Conservation (phyloP, 2,888 invertebrate species). For the Drosophila mimetica region DNA sequence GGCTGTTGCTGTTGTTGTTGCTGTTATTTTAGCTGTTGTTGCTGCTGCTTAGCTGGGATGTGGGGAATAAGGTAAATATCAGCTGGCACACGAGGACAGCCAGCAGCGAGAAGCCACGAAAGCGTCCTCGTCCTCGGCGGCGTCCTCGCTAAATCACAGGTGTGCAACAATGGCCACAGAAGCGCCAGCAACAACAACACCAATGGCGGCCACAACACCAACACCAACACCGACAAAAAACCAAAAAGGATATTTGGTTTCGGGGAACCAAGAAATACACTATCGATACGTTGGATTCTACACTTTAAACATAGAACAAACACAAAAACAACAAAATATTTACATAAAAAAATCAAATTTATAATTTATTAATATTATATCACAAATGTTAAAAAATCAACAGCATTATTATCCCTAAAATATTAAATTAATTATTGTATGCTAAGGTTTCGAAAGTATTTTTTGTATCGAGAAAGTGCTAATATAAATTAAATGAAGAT, state of each 20-base stretch:
- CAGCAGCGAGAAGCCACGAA: constrained; percentile 22
- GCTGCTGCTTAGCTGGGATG: constrained; percentile 11
- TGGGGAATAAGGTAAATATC: constrained; percentile 73
- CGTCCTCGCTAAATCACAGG: constrained; percentile 76
- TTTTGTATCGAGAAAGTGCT: too few species aligned
- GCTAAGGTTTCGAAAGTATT: too few species aligned
- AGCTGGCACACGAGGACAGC: constrained; percentile 67
- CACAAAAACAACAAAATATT: not conserved
- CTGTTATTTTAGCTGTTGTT: constrained; percentile 9
- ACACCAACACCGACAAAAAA: constrained; percentile 21
- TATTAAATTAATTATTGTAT: too few species aligned
- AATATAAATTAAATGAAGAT: too few species aligned
- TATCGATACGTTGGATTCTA: too few species aligned
- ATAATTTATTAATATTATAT: too few species aligned
- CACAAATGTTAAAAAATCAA: too few species aligned
- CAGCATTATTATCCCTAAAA: too few species aligned
- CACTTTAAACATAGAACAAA: too few species aligned
- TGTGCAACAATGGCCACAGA: constrained; percentile 56
- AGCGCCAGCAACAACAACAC: constrained; percentile 36
- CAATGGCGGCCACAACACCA: constrained; percentile 19
- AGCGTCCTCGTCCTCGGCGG: constrained; percentile 53
- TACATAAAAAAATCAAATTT: too few species aligned
- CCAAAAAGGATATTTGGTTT: constrained; percentile 6
- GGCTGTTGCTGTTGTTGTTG: constrained; percentile 1
- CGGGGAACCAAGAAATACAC: not conserved